These are phyloP conservation scores for Octopus sinensis DNA, from an alignment of 1,140 invertebrate species.

Conservation along the genomic window DNA sequence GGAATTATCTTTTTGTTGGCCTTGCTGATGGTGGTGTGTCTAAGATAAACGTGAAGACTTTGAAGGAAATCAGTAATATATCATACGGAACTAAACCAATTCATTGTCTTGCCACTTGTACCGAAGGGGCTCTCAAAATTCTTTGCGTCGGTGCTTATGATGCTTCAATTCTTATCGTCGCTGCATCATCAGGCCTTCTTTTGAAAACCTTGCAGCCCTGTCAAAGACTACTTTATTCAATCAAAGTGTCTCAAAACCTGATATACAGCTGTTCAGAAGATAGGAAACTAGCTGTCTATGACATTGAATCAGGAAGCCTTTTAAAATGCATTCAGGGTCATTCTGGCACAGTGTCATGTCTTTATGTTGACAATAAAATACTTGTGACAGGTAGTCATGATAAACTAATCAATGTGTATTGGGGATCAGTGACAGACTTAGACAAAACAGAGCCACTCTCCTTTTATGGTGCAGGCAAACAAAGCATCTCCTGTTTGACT, in stretches of 20 bases:
- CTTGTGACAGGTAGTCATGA: not conserved
- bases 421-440: not conserved
- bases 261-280: not conserved
- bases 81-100: conserved; percentile 1
- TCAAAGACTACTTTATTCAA: not conserved
- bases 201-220: not conserved
- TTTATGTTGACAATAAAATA: not conserved
- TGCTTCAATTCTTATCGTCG: not conserved
- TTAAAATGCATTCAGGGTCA: not conserved
- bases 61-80: not conserved
- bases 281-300: not conserved
- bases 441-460: not conserved
- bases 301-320: not conserved
- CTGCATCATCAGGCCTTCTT: conserved; percentile 1
- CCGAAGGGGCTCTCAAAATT: not conserved
- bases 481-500: not conserved
- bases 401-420: not conserved
- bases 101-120: not conserved
- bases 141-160: conserved; percentile 10
- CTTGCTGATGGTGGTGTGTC: conserved; percentile 1
- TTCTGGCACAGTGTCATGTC: not conserved
- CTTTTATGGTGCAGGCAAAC: not conserved
- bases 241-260: not conserved
- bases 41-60: not conserved
- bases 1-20: not conserved